Percentiles rank a stretch among this genome's conserved stretches.
phyloP scores from a whole-genome alignment of 2,797 vertebrate species.

The Pterois miles region DNA sequence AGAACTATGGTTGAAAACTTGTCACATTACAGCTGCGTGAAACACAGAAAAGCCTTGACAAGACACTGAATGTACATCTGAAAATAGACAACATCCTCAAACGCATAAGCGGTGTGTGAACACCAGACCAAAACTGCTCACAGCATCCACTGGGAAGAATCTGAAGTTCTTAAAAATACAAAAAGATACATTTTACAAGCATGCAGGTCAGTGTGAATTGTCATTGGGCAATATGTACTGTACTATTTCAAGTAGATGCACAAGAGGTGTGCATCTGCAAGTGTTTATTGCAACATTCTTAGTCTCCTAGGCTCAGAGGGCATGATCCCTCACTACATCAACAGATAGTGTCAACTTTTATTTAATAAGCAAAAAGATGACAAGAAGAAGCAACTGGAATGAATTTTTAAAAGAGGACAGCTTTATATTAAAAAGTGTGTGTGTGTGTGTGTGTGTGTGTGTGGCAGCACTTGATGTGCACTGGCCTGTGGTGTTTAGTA shows the following conservation, averaged over 20 bases:
- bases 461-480: slow-evolving; percentile 95
- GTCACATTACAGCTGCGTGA: too few relatives aligned
- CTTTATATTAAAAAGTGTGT: too few relatives aligned
- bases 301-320: background rate
- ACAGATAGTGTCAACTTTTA: background rate
- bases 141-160: too few relatives aligned
- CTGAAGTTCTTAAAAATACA: too few relatives aligned
- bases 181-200: too few relatives aligned
- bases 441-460: slow-evolving; percentile 53
- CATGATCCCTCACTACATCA: background rate
- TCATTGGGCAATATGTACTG: background rate
- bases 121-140: too few relatives aligned
- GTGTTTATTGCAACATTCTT: background rate
- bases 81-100: too few relatives aligned
- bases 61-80: too few relatives aligned
- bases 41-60: too few relatives aligned
- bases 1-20: too few relatives aligned
- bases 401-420: background rate
- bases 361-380: background rate
- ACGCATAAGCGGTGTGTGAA: too few relatives aligned
- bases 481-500: slow-evolving; percentile 96
- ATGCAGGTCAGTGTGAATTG: background rate
- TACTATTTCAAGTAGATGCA: background rate
- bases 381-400: background rate
- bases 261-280: background rate